Conservation (phyloP, 1,140 invertebrate genomes). For the Drosophila punjabiensis region DNA sequence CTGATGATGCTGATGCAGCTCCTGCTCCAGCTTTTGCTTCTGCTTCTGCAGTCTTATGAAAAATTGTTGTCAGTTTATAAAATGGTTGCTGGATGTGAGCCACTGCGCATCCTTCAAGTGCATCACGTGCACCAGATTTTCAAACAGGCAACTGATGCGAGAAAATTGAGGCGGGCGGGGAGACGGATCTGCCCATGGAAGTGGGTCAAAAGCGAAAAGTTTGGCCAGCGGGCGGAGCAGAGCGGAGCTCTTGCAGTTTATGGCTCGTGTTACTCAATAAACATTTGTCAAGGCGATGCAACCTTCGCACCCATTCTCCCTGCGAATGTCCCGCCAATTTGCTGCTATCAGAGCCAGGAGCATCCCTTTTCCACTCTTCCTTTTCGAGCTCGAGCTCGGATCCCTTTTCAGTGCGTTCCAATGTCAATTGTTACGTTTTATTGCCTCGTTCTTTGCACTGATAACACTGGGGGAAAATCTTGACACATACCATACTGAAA, state of each 20-base stretch:
- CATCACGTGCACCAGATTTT: slow-evolving; percentile 68
- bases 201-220: slow-evolving; percentile 61
- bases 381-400: slow-evolving; percentile 14
- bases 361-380: slow-evolving; percentile 14
- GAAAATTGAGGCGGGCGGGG: slow-evolving; percentile 9
- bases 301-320: slow-evolving; percentile 13
- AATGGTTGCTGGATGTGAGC: slow-evolving; percentile 62
- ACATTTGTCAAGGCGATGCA: slow-evolving; percentile 70
- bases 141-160: slow-evolving; percentile 39
- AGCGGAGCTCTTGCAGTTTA: slow-evolving; percentile 56
- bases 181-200: slow-evolving; percentile 21
- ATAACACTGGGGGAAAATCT: slow-evolving; percentile 8
- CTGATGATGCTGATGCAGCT: slow-evolving; percentile 35
- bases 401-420: slow-evolving; percentile 41
- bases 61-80: slow-evolving; percentile 82
- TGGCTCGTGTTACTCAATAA: slow-evolving; percentile 76
- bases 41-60: slow-evolving; percentile 58
- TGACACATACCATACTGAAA: not conserved
- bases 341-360: slow-evolving; percentile 53
- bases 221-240: slow-evolving; percentile 17
- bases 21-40: not conserved
- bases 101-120: slow-evolving; percentile 65
- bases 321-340: slow-evolving; percentile 54
- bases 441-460: slow-evolving; percentile 59
- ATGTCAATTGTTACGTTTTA: slow-evolving; percentile 77